These are phyloP conservation scores for Drosophila sordidula DNA, from an alignment of 2,888 invertebrate species.

Conservation along the genomic window DNA sequence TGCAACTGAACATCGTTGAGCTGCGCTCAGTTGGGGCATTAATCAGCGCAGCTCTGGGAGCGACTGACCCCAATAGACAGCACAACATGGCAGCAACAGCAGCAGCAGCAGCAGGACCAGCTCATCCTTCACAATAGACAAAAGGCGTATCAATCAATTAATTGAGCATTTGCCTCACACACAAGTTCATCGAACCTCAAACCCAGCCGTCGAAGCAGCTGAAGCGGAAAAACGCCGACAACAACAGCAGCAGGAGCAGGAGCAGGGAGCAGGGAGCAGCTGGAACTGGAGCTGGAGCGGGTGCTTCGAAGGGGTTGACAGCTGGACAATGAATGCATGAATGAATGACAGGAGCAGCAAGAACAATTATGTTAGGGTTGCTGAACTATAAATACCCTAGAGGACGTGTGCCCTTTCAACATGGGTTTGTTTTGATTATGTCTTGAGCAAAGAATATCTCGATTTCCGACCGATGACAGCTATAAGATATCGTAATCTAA, in stretches of 20 bases:
- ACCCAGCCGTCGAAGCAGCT: constrained; percentile 35
- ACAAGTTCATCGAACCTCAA: constrained; percentile 78
- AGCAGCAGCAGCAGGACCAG: constrained; percentile 17
- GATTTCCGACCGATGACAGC: background rate
- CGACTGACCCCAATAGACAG: constrained; percentile 66
- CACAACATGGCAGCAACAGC: constrained; percentile 24
- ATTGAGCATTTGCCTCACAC: constrained; percentile 63
- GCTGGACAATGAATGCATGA: constrained; percentile 46
- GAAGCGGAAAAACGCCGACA: constrained; percentile 41
- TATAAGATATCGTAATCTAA: background rate
- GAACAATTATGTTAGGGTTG: constrained; percentile 4
- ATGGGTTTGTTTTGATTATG: too few relatives aligned
- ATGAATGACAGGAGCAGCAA: constrained; percentile 16
- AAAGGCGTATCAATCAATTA: constrained; percentile 77
- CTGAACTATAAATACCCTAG: background rate
- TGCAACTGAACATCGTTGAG: background rate
- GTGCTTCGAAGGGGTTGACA: constrained; percentile 41
- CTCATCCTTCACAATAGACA: constrained; percentile 30
- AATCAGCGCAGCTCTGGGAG: constrained; percentile 39
- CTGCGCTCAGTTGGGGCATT: constrained; percentile 25
- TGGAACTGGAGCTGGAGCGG: constrained; percentile 10
- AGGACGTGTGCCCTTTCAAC: too few relatives aligned
- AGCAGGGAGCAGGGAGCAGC: constrained; percentile 12
- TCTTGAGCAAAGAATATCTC: too few relatives aligned
- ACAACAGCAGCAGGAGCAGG: constrained; percentile 12